phyloP scores from a whole-genome alignment of 2,113 vertebrate genomes.

The Isichthys henryi region DNA sequence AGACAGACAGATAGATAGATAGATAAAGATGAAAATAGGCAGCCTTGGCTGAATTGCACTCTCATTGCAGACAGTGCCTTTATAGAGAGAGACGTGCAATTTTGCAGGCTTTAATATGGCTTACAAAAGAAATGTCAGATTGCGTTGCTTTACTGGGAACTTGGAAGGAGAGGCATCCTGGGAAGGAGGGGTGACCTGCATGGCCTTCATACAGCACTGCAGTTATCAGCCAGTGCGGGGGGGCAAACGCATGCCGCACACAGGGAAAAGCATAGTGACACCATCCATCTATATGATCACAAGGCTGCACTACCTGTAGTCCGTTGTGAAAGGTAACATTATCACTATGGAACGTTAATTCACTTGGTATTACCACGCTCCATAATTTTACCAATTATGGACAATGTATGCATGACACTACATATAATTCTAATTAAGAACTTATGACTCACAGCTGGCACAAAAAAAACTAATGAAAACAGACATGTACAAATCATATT shows the following conservation, averaged over 20 bases:
- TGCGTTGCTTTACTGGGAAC: not conserved
- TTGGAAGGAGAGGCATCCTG: not conserved
- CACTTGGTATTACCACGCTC: not conserved
- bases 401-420: not conserved
- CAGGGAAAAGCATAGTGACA: not conserved
- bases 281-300: not conserved
- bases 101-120: not conserved
- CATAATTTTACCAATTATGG: not conserved
- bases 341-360: not conserved
- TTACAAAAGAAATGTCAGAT: not conserved
- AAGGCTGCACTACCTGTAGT: not conserved
- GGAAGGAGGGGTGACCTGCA: not conserved
- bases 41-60: not conserved
- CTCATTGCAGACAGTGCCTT: not conserved
- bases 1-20: not conserved
- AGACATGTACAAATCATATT: not conserved
- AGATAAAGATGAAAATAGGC: not conserved
- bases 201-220: not conserved
- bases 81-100: not conserved
- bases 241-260: not conserved
- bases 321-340: not conserved
- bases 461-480: not conserved
- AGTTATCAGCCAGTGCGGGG: not conserved
- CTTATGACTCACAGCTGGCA: not conserved
- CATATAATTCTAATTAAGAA: not conserved